A percentile compares a stretch with the other conserved stretches of the same genome.
These are phyloP conservation scores for Pardosa pseudoannulata DNA, from an alignment of 2,888 invertebrate species.

Conservation along the genomic window DNA sequence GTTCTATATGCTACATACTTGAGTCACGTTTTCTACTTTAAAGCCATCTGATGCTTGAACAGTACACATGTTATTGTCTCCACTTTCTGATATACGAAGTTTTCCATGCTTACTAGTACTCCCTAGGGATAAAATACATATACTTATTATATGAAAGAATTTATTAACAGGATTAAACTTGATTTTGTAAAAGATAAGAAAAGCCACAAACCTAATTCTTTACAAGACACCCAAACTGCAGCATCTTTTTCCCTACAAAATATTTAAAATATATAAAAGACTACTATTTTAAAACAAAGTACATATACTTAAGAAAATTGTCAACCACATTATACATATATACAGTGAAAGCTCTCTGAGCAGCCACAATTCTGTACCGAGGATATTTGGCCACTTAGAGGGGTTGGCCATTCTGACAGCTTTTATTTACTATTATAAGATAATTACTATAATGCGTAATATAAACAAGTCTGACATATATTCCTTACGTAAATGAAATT, in stretches of 20 bases:
- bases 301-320: no score
- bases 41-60: slow-evolving; percentile 58
- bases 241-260: slow-evolving; percentile 55
- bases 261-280: no score
- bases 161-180: neutral
- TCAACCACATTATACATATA: no score
- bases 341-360: no score
- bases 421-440: no score
- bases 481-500: no score
- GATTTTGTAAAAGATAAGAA: neutral
- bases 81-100: slow-evolving; percentile 76
- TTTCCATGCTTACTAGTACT: slow-evolving; percentile 75
- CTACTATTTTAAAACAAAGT: no score
- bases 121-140: neutral
- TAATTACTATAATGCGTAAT: no score
- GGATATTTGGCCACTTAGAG: no score
- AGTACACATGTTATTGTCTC: slow-evolving; percentile 18
- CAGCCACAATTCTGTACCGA: no score
- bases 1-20: slow-evolving; percentile 33
- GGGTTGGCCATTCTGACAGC: no score
- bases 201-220: slow-evolving; percentile 37
- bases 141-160: neutral
- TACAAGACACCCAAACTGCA: slow-evolving; percentile 61
- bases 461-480: no score
- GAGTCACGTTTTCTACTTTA: slow-evolving; percentile 45